Conservation (phyloP, 2,797 vertebrate genomes). For the Lagorchestes hirsutus region DNA sequence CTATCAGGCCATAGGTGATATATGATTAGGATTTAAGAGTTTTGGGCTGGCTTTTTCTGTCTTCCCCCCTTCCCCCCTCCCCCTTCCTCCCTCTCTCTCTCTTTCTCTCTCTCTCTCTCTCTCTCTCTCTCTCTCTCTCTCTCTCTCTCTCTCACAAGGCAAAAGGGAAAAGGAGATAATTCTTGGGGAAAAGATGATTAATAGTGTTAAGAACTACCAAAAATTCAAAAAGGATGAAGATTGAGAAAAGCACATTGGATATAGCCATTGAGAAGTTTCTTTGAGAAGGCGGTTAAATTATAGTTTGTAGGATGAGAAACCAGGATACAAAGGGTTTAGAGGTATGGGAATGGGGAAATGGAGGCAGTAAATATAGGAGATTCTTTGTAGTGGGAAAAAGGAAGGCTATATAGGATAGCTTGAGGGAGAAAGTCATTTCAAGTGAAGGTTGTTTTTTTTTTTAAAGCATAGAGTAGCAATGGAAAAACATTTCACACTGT, state of each 20-base stretch:
- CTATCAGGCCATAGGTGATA: too few species aligned
- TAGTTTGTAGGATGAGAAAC: neutral
- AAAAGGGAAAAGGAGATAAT: neutral
- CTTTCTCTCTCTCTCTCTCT: too few species aligned
- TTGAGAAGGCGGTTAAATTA: neutral
- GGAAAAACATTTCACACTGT: neutral
- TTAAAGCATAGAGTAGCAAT: neutral
- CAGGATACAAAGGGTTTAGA: neutral
- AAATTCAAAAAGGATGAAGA: neutral
- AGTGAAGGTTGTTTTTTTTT: too few species aligned
- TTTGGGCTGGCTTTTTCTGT: neutral
- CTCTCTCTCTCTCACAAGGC: too few species aligned
- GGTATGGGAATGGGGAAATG: neutral
- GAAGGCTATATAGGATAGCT: neutral
- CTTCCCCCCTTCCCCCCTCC: too few species aligned
- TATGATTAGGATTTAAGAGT: neutral
- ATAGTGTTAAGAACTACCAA: neutral
- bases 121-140: too few species aligned
- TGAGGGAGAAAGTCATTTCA: neutral
- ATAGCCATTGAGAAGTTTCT: neutral
- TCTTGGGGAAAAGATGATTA: neutral
- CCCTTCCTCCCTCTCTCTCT: too few species aligned
- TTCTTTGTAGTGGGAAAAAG: neutral
- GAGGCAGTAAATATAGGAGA: neutral
- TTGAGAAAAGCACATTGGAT: neutral